These are phyloP conservation scores for Trichopoda pennipes DNA, from an alignment of 2,888 invertebrate species.

Conservation along the genomic window DNA sequence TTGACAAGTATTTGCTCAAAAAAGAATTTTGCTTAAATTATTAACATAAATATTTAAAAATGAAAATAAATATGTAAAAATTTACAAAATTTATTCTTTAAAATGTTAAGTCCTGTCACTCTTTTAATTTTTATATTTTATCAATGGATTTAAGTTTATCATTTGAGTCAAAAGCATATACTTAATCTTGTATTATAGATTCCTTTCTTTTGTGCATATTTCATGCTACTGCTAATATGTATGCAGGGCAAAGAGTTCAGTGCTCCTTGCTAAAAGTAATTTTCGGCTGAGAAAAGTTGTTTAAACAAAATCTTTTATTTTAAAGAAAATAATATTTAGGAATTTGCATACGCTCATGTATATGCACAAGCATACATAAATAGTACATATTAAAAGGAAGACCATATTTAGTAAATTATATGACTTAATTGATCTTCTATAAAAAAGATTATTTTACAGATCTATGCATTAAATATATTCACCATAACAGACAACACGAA, in stretches of 20 bases:
- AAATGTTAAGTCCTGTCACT: conserved; percentile 1
- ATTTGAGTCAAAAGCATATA: not conserved
- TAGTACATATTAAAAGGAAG: not conserved
- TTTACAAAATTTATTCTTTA: not conserved
- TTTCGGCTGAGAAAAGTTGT: conserved; percentile 32
- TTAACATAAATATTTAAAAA: too few relatives aligned
- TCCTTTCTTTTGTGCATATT: not conserved
- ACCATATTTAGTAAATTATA: not conserved
- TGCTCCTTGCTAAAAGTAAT: conserved; percentile 12
- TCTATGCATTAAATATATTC: too few relatives aligned
- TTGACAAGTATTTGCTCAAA: too few relatives aligned
- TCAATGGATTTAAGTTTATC: not conserved
- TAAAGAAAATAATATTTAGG: not conserved
- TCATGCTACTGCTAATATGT: not conserved
- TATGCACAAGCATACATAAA: not conserved
- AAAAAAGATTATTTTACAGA: too few relatives aligned
- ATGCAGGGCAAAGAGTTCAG: conserved; percentile 2
- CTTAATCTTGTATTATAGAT: not conserved
- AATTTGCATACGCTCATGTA: not conserved
- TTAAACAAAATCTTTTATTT: conserved; percentile 7
- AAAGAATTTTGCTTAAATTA: too few relatives aligned
- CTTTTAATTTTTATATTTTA: not conserved
- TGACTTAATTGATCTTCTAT: too few relatives aligned
- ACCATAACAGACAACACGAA: too few relatives aligned
- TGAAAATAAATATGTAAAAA: too few relatives aligned